A percentile compares a stretch with the other conserved stretches of the same genome.
Conservation (phyloP, 2,797 vertebrate genomes). For the Leuciscus waleckii region DNA sequence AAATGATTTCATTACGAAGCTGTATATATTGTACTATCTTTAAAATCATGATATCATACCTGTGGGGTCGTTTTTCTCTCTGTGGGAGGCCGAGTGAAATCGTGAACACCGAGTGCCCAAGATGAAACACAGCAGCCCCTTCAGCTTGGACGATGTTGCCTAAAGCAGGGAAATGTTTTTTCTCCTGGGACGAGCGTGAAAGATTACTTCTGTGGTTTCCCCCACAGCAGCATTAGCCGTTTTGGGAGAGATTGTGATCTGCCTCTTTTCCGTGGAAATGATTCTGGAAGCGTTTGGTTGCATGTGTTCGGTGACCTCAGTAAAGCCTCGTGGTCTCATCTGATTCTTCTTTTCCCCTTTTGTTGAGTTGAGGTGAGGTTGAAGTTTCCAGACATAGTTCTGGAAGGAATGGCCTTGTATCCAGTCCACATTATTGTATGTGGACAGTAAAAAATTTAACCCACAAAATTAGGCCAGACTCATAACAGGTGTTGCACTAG, state of each 20-base stretch:
- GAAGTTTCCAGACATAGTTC: slow-evolving; percentile 70
- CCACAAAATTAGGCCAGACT: slow-evolving; percentile 6
- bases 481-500: slow-evolving; percentile 19
- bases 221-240: slow-evolving; percentile 62
- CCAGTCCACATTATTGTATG: slow-evolving; percentile 17
- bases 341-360: slow-evolving; percentile 65
- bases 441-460: slow-evolving; percentile 18
- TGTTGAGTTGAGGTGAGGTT: slow-evolving; percentile 74
- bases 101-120: slow-evolving; percentile 58
- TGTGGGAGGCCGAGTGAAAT: slow-evolving; percentile 60
- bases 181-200: slow-evolving; percentile 60
- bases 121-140: slow-evolving; percentile 66
- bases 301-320: slow-evolving; percentile 74
- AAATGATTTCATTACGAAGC: neutral
- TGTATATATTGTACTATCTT: neutral
- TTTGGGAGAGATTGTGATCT: slow-evolving; percentile 68
- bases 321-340: slow-evolving; percentile 75
- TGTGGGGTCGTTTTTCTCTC: slow-evolving; percentile 66
- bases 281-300: slow-evolving; percentile 70
- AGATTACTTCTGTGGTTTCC: slow-evolving; percentile 66
- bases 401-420: slow-evolving; percentile 3
- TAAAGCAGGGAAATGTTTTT: slow-evolving; percentile 35
- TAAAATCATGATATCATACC: slow-evolving; percentile 70
- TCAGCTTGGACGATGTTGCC: slow-evolving; percentile 65
- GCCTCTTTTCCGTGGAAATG: slow-evolving; percentile 71